phyloP scores from a whole-genome alignment of 2,888 invertebrate species.

The Agrotis exclamationis region DNA sequence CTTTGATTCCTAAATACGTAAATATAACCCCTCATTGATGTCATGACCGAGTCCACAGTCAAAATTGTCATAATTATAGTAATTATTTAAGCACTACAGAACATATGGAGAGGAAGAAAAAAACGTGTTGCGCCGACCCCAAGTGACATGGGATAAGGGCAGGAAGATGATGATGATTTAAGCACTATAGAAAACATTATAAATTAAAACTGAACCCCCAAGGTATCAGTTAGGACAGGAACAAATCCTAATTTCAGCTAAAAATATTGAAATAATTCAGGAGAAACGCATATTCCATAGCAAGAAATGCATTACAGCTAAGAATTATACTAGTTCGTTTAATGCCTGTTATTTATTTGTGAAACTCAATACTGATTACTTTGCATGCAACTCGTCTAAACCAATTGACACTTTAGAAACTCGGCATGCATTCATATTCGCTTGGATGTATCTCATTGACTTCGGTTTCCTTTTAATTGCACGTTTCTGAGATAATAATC shows the following conservation, averaged over 20 bases:
- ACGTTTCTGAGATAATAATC: constrained; percentile 2
- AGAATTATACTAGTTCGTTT: not conserved
- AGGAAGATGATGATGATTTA: too few species aligned
- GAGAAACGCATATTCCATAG: not conserved
- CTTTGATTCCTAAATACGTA: not conserved
- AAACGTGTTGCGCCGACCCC: too few species aligned
- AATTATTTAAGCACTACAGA: too few species aligned
- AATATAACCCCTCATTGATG: not conserved
- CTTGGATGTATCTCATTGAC: not conserved
- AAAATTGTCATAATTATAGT: too few species aligned
- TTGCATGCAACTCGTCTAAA: constrained; percentile 26
- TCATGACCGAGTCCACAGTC: not conserved
- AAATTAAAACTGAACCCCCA: too few species aligned
- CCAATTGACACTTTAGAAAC: constrained; percentile 42
- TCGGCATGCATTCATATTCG: constrained; percentile 7
- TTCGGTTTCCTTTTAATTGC: constrained; percentile 23
- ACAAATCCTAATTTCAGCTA: not conserved
- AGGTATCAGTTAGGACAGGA: too few species aligned
- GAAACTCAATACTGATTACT: constrained; percentile 13
- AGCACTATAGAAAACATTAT: too few species aligned
- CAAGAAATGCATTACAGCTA: not conserved
- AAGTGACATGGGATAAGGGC: too few species aligned
- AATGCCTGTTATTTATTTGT: not conserved
- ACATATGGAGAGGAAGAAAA: too few species aligned
- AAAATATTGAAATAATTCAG: too few species aligned